Conservation (phyloP, 1,140 invertebrate genomes). For the Papilio polyxenes region DNA sequence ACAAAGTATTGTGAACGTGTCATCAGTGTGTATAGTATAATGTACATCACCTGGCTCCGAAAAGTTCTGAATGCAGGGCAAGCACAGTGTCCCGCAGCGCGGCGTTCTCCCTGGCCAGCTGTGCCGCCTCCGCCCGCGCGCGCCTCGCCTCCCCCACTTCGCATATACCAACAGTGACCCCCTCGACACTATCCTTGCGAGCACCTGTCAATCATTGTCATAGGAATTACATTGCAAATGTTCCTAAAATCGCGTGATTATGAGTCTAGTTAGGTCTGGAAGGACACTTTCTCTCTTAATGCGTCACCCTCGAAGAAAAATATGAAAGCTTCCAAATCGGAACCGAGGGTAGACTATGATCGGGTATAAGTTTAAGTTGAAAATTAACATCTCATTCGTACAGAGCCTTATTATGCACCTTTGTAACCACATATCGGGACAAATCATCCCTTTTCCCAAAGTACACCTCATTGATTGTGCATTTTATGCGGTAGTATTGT, state of each 20-base stretch:
- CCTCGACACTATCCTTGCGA: slow-evolving; percentile 61
- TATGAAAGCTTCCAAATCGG: too few relatives aligned
- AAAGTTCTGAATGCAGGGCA: slow-evolving; percentile 90
- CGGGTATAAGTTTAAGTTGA: too few relatives aligned
- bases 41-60: slow-evolving; percentile 84
- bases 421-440: too few relatives aligned
- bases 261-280: background rate
- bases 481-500: too few relatives aligned
- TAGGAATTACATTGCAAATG: background rate
- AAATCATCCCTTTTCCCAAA: too few relatives aligned
- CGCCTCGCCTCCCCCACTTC: slow-evolving; percentile 73
- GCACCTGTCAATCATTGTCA: slow-evolving; percentile 47
- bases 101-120: slow-evolving; percentile 86
- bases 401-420: too few relatives aligned
- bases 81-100: slow-evolving; percentile 86
- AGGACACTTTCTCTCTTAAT: too few relatives aligned
- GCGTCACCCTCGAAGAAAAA: too few relatives aligned
- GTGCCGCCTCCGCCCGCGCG: slow-evolving; percentile 84
- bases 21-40: background rate
- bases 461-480: too few relatives aligned
- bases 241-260: background rate
- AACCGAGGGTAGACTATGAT: too few relatives aligned
- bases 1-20: too few relatives aligned
- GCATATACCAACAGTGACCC: slow-evolving; percentile 53
- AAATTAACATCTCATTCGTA: too few relatives aligned